phyloP scores from a whole-genome alignment of 2,888 invertebrate species.

The Lochmaea capreae region DNA sequence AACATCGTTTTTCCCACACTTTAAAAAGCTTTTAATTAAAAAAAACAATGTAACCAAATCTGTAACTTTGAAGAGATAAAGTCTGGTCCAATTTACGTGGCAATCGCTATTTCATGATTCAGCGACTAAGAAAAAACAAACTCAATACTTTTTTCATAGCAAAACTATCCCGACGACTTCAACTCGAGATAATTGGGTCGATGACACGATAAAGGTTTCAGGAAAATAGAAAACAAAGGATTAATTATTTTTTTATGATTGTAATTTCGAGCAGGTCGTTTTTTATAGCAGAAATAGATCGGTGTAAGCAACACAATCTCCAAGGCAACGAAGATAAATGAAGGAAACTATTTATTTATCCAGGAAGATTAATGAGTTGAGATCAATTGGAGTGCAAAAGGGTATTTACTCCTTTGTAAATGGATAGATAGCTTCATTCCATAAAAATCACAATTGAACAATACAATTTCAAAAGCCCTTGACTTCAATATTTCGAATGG shows the following conservation, averaged over 20 bases:
- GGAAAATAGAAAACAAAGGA: conserved; percentile 11
- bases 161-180: neutral
- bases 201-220: conserved; percentile 3
- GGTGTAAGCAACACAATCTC: neutral
- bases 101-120: conserved; percentile 8
- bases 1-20: neutral
- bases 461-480: too few species aligned
- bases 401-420: too few species aligned
- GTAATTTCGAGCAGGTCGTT: neutral
- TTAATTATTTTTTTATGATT: conserved; percentile 5
- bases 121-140: conserved; percentile 7
- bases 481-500: too few species aligned
- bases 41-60: conserved; percentile 3
- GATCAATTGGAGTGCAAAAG: too few species aligned
- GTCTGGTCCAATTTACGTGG: conserved; percentile 1
- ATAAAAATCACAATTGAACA: too few species aligned
- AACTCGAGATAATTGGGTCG: conserved; percentile 1
- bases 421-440: too few species aligned
- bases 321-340: too few species aligned
- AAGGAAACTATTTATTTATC: too few species aligned
- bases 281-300: neutral
- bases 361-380: too few species aligned
- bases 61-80: neutral
- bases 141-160: neutral
- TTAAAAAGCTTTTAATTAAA: neutral